Conservation (phyloP, 2,113 vertebrate species). For the Xiphophorus hellerii region DNA sequence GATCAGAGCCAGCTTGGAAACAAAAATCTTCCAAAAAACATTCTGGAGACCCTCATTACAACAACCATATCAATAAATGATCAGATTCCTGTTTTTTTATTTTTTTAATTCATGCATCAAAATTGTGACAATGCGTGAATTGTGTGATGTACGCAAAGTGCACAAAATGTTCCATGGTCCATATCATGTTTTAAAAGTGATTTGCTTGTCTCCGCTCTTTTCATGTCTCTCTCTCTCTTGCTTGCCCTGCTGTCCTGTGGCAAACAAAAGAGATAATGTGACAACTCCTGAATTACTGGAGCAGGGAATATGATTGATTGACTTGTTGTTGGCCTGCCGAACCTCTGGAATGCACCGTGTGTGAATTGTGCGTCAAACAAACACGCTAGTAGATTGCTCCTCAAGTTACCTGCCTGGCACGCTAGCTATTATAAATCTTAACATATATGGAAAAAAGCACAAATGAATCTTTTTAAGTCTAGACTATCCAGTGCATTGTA, state of each 20-base stretch:
- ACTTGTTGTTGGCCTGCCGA: slow-evolving; percentile 64
- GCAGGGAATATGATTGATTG: slow-evolving; percentile 66
- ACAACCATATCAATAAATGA: slow-evolving; percentile 2
- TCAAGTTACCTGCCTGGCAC: slow-evolving; percentile 66
- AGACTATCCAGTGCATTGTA: background rate
- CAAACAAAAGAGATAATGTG: slow-evolving; percentile 67
- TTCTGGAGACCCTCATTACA: background rate
- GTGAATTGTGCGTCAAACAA: slow-evolving; percentile 67
- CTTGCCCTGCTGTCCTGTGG: slow-evolving; percentile 32
- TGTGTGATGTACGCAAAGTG: slow-evolving; percentile 6
- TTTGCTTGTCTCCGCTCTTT: slow-evolving; percentile 37
- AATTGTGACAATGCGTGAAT: slow-evolving; percentile 4
- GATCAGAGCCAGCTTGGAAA: background rate
- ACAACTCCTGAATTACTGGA: slow-evolving; percentile 63
- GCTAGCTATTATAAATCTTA: slow-evolving; percentile 43
- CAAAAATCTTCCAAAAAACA: background rate
- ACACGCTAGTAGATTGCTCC: slow-evolving; percentile 59
- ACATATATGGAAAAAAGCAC: slow-evolving; percentile 30
- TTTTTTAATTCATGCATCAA: slow-evolving; percentile 6
- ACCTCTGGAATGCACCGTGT: slow-evolving; percentile 66
- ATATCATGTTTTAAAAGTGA: slow-evolving; percentile 7
- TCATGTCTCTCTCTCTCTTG: slow-evolving; percentile 1
- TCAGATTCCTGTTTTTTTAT: background rate
- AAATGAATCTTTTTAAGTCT: background rate
- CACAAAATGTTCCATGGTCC: slow-evolving; percentile 13